Evolutionary conservation across 2,797 vertebrate genomes (phyloP), one percentile per base, ranked within the genome.

Genomic region (Somateria mollissima): DNA sequence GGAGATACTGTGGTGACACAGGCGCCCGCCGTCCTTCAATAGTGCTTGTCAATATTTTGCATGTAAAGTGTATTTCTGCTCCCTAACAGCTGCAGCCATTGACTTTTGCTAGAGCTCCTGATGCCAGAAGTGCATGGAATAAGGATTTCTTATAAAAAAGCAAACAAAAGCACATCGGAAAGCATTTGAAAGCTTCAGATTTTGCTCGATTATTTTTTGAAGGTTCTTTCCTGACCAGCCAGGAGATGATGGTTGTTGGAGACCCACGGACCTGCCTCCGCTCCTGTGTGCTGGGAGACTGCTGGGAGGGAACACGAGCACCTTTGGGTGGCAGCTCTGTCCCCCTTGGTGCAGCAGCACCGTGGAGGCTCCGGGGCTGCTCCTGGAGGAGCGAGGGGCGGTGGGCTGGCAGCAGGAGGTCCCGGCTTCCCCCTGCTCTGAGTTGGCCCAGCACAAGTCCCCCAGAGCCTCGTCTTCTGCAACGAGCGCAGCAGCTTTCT

Each of bases 191-290:
- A 45, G 32, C n/a, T 39, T 24, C 49, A 60, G 30, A 37, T 41
- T 62, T 76, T 39, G 3, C 71, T 77, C 22, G 1, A 10, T 39
- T 61, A 18, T 57, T 71, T 56, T 56, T 28, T 11, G 25, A 76
- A 25, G 36, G 11, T 41, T 47, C 53, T 73, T 53, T 66, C 60
- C 61, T 21, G 61, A 70, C 51, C 34, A 2, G 34, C 58, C 58
- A 10, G 37, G 22, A 24, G 7, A 9, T 25, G 30, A 11, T 10
- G 20, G 43, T 37, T 2, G 0, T n/a, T 53, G 25, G 67, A 32
- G 13, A 41, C 14, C 20, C 16, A 10, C 2, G 0, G 54, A 14
- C 22, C 58, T 56, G 18, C 14, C 34, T 76, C 39, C 0, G 1
- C 57, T 36, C 72, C 36, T 21, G 34, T 1, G 8, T 1, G 1